A percentile compares a stretch with the other conserved stretches of the same genome.
phyloP scores from a whole-genome alignment of 1,140 invertebrate species.

The Pogonomyrmex barbatus region DNA sequence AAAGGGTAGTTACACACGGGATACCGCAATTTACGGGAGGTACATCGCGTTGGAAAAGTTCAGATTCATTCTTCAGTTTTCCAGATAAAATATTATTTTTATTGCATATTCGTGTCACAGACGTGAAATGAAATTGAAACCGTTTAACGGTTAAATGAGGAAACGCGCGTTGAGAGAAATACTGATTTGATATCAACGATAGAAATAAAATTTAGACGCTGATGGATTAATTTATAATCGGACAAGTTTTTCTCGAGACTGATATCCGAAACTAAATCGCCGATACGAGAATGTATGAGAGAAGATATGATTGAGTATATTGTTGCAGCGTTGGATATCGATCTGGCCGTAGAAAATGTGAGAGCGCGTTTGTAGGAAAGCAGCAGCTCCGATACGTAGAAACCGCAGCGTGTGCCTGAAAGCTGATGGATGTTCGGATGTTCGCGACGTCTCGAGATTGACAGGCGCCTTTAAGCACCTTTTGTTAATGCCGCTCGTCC shows the following conservation, averaged over 20 bases:
- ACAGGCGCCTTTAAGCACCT: slow-evolving; percentile 57
- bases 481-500: slow-evolving; percentile 46
- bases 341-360: slow-evolving; percentile 37
- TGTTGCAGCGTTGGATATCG: slow-evolving; percentile 17
- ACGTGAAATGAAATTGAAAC: not conserved
- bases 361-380: slow-evolving; percentile 1
- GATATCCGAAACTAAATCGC: slow-evolving; percentile 31
- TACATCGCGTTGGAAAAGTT: not conserved
- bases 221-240: slow-evolving; percentile 42
- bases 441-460: slow-evolving; percentile 51
- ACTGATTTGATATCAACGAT: not conserved
- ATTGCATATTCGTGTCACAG: not conserved
- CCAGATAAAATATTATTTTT: slow-evolving; percentile 9
- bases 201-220: not conserved
- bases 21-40: not conserved
- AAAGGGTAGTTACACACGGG: no score
- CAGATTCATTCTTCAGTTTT: not conserved
- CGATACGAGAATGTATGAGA: slow-evolving; percentile 19
- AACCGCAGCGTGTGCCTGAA: slow-evolving; percentile 52
- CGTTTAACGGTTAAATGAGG: not conserved
- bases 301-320: slow-evolving; percentile 30
- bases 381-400: slow-evolving; percentile 27
- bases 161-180: not conserved
- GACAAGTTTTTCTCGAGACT: slow-evolving; percentile 1
- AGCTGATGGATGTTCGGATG: slow-evolving; percentile 55